Evolutionary conservation across 92 coral and sea anemone species (phyloP).

Genomic region (Heteractis magnifica): DNA sequence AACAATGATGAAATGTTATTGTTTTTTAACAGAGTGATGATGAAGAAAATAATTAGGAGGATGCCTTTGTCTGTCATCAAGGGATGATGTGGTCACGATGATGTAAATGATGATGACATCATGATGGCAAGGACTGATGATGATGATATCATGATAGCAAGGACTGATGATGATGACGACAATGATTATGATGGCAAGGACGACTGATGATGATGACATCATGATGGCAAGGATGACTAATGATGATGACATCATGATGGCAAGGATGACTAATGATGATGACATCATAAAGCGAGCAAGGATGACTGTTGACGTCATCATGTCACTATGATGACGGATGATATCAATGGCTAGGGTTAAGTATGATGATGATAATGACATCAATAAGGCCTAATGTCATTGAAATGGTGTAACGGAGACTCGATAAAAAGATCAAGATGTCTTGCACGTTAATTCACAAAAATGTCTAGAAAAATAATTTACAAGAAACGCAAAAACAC

Average conservation of each 20-base stretch:
- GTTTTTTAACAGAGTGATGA: neutral
- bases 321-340: no score
- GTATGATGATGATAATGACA: neutral
- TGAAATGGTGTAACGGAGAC: no score
- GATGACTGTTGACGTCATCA: neutral
- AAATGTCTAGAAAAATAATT: no score
- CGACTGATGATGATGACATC: neutral
- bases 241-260: neutral
- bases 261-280: no score
- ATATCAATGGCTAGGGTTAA: neutral
- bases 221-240: neutral
- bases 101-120: neutral
- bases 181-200: neutral
- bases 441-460: no score
- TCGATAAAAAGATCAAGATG: no score
- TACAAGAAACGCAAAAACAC: no score
- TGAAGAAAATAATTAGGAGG: neutral
- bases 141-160: neutral
- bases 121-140: neutral
- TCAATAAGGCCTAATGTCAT: no score
- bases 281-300: neutral
- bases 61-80: conserved; percentile 8
- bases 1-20: no score
- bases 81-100: neutral
- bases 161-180: neutral